These are phyloP conservation scores for Megaceryle torquata DNA, from an alignment of 2,113 vertebrate genomes.

Conservation along the genomic window DNA sequence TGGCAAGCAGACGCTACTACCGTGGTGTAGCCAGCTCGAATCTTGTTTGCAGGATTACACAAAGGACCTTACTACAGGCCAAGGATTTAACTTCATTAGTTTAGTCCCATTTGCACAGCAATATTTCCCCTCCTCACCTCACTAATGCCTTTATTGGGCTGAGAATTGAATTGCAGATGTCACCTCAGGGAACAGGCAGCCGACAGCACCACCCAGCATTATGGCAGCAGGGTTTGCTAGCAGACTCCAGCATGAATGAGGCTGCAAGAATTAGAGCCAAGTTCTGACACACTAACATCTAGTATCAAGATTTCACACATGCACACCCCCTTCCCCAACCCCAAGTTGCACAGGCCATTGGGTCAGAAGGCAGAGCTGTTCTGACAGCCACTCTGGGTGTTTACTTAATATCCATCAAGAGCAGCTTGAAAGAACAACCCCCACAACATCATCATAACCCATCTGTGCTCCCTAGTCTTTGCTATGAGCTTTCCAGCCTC, in stretches of 20 bases:
- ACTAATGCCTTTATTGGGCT: neutral
- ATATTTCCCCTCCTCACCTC: neutral
- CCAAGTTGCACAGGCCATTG: accelerated
- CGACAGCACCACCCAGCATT: neutral
- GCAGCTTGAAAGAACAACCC: neutral
- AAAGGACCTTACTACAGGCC: neutral
- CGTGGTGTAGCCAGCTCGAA: neutral
- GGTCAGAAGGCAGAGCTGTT: neutral
- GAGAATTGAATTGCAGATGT: neutral
- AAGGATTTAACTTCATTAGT: neutral
- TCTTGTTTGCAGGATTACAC: neutral
- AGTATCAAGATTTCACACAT: neutral
- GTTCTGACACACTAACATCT: neutral
- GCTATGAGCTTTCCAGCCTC: neutral
- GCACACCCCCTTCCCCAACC: no score
- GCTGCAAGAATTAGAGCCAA: neutral
- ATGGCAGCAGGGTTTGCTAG: neutral
- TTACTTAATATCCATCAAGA: neutral
- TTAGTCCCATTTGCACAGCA: neutral
- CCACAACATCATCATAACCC: neutral
- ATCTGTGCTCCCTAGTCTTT: neutral
- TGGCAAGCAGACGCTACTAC: neutral
- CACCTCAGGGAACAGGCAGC: neutral
- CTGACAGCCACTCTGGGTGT: neutral
- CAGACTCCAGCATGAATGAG: neutral